These are phyloP conservation scores for Eclectus roratus DNA, from an alignment of 2,113 vertebrate genomes.

Conservation along the genomic window DNA sequence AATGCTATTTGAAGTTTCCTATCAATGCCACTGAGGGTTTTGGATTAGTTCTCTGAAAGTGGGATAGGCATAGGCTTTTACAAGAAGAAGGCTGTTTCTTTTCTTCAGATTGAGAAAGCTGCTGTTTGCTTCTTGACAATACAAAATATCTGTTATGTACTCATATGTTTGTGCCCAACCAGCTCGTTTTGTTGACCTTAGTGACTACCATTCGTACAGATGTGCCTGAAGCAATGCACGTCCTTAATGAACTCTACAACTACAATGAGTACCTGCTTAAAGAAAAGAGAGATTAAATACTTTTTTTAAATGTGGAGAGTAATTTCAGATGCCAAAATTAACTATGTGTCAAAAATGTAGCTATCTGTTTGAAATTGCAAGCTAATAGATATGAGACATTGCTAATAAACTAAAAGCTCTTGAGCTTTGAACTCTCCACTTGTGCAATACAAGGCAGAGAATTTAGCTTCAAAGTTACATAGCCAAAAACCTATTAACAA, in stretches of 20 bases:
- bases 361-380: not conserved
- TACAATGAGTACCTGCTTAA: not conserved
- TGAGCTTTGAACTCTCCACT: not conserved
- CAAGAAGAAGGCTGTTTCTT: not conserved
- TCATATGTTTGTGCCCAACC: rapidly evolving
- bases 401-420: not conserved
- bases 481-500: not conserved
- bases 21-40: not conserved
- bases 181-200: not conserved
- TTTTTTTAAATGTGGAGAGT: not conserved
- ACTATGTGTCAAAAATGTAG: not conserved
- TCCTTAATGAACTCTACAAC: not conserved
- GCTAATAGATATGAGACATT: not conserved
- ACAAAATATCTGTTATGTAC: not conserved
- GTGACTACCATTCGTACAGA: not conserved
- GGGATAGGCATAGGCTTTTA: not conserved
- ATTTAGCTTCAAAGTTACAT: not conserved
- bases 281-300: not conserved
- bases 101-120: not conserved
- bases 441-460: not conserved
- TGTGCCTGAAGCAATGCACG: not conserved
- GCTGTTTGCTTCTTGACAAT: not conserved
- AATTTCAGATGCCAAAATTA: not conserved
- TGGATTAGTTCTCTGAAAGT: not conserved
- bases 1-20: not conserved